Evolutionary conservation across 2,797 vertebrate species (phyloP).

Genomic region (Mastacembelus armatus): DNA sequence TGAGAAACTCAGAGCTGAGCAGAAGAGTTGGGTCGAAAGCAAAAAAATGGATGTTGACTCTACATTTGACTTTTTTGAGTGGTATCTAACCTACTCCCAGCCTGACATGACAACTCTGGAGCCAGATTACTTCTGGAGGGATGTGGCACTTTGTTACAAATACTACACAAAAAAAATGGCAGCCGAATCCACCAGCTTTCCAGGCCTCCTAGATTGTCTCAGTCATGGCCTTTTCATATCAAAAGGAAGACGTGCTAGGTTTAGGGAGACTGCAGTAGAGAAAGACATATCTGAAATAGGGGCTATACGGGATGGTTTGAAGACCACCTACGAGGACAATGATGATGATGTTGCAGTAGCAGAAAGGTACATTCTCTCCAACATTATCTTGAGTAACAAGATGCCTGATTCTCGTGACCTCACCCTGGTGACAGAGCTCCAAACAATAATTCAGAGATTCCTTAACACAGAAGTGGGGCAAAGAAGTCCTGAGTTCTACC

Average conservation of each 20-base stretch:
- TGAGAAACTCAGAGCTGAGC: rapidly evolving
- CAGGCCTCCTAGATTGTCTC: slow-evolving; percentile 38
- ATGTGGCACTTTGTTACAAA: slow-evolving; percentile 16
- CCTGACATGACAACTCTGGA: background rate
- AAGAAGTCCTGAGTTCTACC: slow-evolving; percentile 47
- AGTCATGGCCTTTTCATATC: slow-evolving; percentile 22
- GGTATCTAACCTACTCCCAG: slow-evolving; percentile 52
- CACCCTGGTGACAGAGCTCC: background rate
- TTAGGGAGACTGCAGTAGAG: background rate
- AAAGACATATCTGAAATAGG: slow-evolving; percentile 10
- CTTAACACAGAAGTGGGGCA: rapidly evolving
- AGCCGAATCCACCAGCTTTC: slow-evolving; percentile 47
- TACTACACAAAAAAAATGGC: background rate
- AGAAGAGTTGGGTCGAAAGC: rapidly evolving
- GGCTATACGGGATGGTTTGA: background rate
- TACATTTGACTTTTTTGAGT: slow-evolving; percentile 56
- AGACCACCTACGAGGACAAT: background rate
- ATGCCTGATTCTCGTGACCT: background rate
- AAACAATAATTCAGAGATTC: slow-evolving; percentile 12
- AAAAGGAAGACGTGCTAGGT: background rate
- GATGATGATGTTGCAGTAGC: background rate
- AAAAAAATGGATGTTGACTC: background rate
- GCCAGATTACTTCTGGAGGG: slow-evolving; percentile 26
- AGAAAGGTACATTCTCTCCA: slow-evolving; percentile 58
- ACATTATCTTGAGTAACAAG: slow-evolving; percentile 58